Evolutionary conservation across 2,888 invertebrate genomes (phyloP).

Genomic region (Perdita meconis): DNA sequence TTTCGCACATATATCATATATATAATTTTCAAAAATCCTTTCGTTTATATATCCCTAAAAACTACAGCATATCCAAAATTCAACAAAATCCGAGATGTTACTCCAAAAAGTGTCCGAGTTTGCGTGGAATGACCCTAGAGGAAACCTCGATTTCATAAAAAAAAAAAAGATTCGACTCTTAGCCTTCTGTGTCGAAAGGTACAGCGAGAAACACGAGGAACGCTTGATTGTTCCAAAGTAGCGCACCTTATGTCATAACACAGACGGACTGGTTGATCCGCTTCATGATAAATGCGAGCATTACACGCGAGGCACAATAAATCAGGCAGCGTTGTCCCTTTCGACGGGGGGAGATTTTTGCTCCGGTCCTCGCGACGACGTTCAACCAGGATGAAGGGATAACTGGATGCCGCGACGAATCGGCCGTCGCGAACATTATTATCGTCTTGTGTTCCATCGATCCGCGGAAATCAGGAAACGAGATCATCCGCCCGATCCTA

Average conservation of each 20-base stretch:
- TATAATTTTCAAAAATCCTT: no score
- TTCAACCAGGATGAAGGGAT: slow-evolving; percentile 54
- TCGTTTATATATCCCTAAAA: no score
- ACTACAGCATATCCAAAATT: no score
- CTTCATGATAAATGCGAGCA: slow-evolving; percentile 64
- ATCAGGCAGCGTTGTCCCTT: slow-evolving; percentile 60
- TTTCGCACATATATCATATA: no score
- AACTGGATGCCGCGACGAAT: slow-evolving; percentile 53
- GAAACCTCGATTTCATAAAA: no score
- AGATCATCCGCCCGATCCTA: slow-evolving; percentile 19
- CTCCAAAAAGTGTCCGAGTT: no score
- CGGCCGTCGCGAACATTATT: slow-evolving; percentile 34
- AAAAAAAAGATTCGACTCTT: slow-evolving; percentile 17
- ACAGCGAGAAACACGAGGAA: not conserved
- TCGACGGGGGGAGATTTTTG: slow-evolving; percentile 63
- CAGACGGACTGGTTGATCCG: slow-evolving; percentile 60
- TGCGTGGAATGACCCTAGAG: no score
- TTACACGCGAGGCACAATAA: slow-evolving; percentile 55
- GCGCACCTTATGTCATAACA: slow-evolving; percentile 62
- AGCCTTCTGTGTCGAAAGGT: not conserved
- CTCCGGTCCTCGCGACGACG: slow-evolving; percentile 46
- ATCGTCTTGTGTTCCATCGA: slow-evolving; percentile 17
- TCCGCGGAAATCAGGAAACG: slow-evolving; percentile 4
- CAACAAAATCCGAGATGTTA: no score
- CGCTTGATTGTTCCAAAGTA: slow-evolving; percentile 45